These are phyloP conservation scores for Cotesia vestalis DNA, from an alignment of 1,140 invertebrate species.

Conservation along the genomic window DNA sequence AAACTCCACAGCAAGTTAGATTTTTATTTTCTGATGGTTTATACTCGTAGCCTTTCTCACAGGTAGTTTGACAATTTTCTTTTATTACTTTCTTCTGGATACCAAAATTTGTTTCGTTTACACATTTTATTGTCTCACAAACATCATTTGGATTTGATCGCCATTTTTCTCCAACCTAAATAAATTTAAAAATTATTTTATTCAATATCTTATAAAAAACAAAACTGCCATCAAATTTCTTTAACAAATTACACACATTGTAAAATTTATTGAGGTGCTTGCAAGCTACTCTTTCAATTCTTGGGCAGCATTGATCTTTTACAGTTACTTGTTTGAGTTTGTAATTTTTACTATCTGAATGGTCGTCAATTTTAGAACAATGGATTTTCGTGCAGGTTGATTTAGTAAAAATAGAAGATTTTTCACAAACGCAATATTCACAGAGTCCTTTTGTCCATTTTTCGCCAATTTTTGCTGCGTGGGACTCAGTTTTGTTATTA, in stretches of 20 bases:
- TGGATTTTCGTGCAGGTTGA: conserved; percentile 58
- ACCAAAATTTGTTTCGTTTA: conserved; percentile 52
- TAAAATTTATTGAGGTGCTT: conserved; percentile 67
- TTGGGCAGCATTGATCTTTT: conserved; percentile 72
- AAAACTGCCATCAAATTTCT: not conserved
- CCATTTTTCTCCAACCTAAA: conserved; percentile 69
- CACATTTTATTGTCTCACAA: conserved; percentile 68
- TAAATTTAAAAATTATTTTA: not conserved
- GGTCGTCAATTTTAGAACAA: conserved; percentile 57
- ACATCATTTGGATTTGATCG: conserved; percentile 61
- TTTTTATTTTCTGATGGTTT: conserved; percentile 50
- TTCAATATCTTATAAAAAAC: conserved; percentile 8
- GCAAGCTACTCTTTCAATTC: conserved; percentile 69
- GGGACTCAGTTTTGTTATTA: conserved; percentile 53
- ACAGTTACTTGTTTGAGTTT: conserved; percentile 65
- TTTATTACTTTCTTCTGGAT: conserved; percentile 60
- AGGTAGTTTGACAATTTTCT: conserved; percentile 50
- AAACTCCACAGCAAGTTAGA: conserved; percentile 73
- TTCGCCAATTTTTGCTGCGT: conserved; percentile 68
- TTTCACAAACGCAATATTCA: conserved; percentile 69
- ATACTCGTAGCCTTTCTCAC: conserved; percentile 62
- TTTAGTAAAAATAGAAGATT: conserved; percentile 44
- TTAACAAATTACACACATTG: conserved; percentile 54
- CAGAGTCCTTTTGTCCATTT: conserved; percentile 77
- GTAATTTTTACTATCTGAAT: conserved; percentile 65